Base-by-base conservation (phyloP, 1,140 invertebrate species). In the Thrips palmi region DNA sequence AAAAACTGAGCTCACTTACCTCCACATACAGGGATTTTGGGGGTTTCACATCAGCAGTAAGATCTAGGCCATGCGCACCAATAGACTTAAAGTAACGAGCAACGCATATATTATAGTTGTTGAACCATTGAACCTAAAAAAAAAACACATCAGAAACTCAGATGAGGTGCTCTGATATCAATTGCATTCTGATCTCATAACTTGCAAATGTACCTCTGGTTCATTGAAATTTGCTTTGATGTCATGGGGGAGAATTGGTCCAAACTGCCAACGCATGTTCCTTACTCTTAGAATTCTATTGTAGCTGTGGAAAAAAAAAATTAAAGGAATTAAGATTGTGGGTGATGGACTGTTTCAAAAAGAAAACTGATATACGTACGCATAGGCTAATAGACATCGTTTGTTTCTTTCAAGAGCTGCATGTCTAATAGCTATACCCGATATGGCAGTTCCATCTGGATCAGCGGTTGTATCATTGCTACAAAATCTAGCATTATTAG, bases 21-120 rank as follows among this genome's bases (percentile, higher is more conserved):
- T 94, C 85, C 40, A 94, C 77, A 52, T 81, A 93, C 10, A 94
- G 60, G 8, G 79, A 77, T 55, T 96, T 96, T 1, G 91, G 91
- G 38, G 91, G 91, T 32, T 77, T 73, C n/a, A 84, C 57, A 57
- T 94, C 77, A 43, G 83, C 71, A 15, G 81, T 84, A 5, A 97
- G 62, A 61, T 97, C 88, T 31, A 94, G 65, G 11, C 67, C 65
- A 38, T 70, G 69, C 43, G 78, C 74, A 7, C 87, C 86, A 43
- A 93, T 64, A 1, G 74, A 70, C 49, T 73, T 70, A 91, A 96
- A 96, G 52, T 92, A 96, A 6, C 68, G 74, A 4, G 84, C 84
- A 33, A 96, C 59, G 32, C 71, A 74, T 49, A 76, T 85, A 30
- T 80, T 92, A 52, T 96, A 96, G 38, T 74, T 74, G 20, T 71